Conservation (phyloP, 2,888 invertebrate genomes). For the Leptopilina syphax region DNA sequence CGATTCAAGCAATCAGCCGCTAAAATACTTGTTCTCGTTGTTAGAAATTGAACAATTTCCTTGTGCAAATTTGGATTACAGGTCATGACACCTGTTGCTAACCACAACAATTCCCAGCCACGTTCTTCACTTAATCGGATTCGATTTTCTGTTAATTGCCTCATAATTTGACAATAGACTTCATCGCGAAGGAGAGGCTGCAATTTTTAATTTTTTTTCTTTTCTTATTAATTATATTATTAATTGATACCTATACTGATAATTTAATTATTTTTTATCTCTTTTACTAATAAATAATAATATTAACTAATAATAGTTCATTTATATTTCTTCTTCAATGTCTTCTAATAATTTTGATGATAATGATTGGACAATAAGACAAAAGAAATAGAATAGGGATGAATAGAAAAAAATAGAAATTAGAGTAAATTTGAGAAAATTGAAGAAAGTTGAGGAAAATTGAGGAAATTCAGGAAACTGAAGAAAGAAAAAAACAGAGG, state of each 20-base stretch:
- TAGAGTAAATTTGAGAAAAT: too few relatives aligned
- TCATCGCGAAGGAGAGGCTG: conserved; percentile 90
- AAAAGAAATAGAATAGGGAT: too few relatives aligned
- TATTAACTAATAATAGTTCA: too few relatives aligned
- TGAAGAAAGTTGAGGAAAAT: too few relatives aligned
- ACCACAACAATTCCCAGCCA: conserved; percentile 97
- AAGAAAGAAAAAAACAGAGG: too few relatives aligned
- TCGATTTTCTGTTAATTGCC: conserved; percentile 93
- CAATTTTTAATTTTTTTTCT: conserved; percentile 22
- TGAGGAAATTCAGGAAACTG: too few relatives aligned
- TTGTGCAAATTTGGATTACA: conserved; percentile 87
- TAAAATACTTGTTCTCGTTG: conserved; percentile 85
- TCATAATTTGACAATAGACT: conserved; percentile 95
- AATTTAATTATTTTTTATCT: neutral
- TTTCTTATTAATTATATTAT: neutral
- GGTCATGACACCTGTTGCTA: conserved; percentile 90
- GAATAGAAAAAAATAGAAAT: too few relatives aligned
- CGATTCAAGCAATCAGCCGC: conserved; percentile 90
- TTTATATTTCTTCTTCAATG: too few relatives aligned
- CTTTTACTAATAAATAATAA: too few relatives aligned
- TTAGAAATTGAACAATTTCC: conserved; percentile 87
- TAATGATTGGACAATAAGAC: too few relatives aligned
- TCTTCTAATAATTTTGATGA: too few relatives aligned
- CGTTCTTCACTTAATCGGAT: conserved; percentile 91
- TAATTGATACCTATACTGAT: neutral